These are phyloP conservation scores for Pseudomyrmex concolor DNA, from an alignment of 1,140 invertebrate genomes.

Conservation along the genomic window DNA sequence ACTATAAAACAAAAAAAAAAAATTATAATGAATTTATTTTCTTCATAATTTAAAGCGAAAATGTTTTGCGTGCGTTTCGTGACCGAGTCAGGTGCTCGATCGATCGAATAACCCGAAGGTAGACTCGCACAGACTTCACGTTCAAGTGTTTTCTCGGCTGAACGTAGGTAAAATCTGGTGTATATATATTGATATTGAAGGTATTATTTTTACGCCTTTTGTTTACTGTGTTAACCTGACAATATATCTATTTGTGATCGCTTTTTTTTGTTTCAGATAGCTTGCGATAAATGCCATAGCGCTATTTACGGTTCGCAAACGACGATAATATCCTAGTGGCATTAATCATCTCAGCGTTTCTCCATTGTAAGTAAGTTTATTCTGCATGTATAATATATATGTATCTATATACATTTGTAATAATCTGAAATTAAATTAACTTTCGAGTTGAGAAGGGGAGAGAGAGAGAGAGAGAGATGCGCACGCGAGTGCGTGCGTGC, in stretches of 20 bases:
- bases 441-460: background rate
- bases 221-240: background rate
- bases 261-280: constrained; percentile 41
- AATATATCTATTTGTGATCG: background rate
- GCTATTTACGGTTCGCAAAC: constrained; percentile 1
- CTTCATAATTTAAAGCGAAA: constrained; percentile 29
- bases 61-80: constrained; percentile 42
- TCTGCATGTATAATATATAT: background rate
- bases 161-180: constrained; percentile 8
- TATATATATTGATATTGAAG: background rate
- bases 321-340: constrained; percentile 1
- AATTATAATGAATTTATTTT: constrained; percentile 4
- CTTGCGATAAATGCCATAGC: background rate
- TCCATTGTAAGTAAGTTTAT: constrained; percentile 9
- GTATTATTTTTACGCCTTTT: background rate
- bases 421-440: constrained; percentile 25
- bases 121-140: background rate
- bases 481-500: too few species aligned
- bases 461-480: background rate
- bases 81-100: constrained; percentile 41
- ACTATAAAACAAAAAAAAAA: constrained; percentile 2
- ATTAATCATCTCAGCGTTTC: constrained; percentile 25
- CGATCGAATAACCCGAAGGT: constrained; percentile 24
- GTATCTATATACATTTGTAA: background rate
- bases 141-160: constrained; percentile 38